Conservation (phyloP, 92 coral and sea anemone genomes). For the Phymanthus crucifer region DNA sequence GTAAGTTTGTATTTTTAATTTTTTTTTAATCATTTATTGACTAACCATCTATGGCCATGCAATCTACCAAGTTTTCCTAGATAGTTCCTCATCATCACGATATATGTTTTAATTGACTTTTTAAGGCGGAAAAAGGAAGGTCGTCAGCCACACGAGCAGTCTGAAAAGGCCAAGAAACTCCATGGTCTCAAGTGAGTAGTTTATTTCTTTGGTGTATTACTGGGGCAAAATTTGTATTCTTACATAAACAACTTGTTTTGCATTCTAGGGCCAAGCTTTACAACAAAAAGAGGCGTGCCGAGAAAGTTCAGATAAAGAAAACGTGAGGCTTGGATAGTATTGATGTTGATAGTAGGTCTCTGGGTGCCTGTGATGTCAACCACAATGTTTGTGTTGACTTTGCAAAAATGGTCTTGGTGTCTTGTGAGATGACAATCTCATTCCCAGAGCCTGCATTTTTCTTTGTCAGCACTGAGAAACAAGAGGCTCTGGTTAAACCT, state of each 20-base stretch:
- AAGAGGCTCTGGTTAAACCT: too few relatives aligned
- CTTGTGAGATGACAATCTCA: too few relatives aligned
- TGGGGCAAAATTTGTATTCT: not conserved
- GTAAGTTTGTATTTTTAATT: conserved; percentile 47
- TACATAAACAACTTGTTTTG: not conserved
- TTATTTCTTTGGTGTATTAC: not conserved
- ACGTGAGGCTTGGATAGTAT: conserved; percentile 65
- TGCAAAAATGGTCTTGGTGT: too few relatives aligned
- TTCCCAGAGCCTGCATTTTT: too few relatives aligned
- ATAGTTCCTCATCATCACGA: too few relatives aligned
- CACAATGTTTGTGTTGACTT: too few relatives aligned
- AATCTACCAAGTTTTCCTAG: not conserved
- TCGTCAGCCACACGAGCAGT: conserved; percentile 89
- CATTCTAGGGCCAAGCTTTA: conserved; percentile 83
- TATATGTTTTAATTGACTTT: not conserved
- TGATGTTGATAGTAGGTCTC: not conserved
- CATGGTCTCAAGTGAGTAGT: conserved; percentile 88
- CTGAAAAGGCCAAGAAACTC: conserved; percentile 94
- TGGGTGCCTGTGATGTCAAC: too few relatives aligned
- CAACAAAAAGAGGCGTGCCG: conserved; percentile 94
- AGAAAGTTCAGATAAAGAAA: conserved; percentile 99
- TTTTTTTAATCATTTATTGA: not conserved
- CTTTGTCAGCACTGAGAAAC: too few relatives aligned
- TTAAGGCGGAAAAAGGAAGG: conserved; percentile 92
- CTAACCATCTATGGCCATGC: not conserved